Percentiles rank a stretch among this genome's conserved stretches.
Evolutionary conservation across 2,113 vertebrate species (phyloP).

Genomic region (Mola mola): DNA sequence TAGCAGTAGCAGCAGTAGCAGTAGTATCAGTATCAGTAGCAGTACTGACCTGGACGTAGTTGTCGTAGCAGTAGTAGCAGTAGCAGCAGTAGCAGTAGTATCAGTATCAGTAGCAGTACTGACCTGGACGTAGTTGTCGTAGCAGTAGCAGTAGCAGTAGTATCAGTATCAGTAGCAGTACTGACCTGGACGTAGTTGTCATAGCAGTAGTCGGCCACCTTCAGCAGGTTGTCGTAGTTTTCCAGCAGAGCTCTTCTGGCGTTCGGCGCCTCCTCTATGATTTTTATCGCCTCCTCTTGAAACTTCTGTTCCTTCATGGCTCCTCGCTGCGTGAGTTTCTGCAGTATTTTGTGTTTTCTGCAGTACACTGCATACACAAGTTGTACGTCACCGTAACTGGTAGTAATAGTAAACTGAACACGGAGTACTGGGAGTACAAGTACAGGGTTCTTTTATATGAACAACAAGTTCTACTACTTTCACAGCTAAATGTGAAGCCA

Average conservation of each 20-base stretch:
- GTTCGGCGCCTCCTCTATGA: slow-evolving; percentile 78
- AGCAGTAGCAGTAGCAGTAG: background rate
- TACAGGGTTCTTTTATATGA: no score
- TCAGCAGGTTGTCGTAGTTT: slow-evolving; percentile 85
- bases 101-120: background rate
- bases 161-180: background rate
- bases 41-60: background rate
- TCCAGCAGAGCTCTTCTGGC: slow-evolving; percentile 82
- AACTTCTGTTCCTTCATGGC: slow-evolving; percentile 70
- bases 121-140: background rate
- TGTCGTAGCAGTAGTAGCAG: no score
- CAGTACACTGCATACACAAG: no score
- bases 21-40: background rate
- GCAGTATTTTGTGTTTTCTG: background rate
- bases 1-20: no score
- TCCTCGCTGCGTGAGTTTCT: slow-evolving; percentile 39
- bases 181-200: slow-evolving; percentile 86
- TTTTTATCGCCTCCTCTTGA: slow-evolving; percentile 63
- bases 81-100: no score
- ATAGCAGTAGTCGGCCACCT: slow-evolving; percentile 89
- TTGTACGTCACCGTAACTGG: no score
- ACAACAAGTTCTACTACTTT: no score
- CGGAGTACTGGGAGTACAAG: no score
- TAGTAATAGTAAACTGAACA: no score
- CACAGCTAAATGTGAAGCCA: no score